Evolutionary conservation across 1,140 invertebrate genomes (phyloP).

Genomic region (Gryllus bimaculatus): DNA sequence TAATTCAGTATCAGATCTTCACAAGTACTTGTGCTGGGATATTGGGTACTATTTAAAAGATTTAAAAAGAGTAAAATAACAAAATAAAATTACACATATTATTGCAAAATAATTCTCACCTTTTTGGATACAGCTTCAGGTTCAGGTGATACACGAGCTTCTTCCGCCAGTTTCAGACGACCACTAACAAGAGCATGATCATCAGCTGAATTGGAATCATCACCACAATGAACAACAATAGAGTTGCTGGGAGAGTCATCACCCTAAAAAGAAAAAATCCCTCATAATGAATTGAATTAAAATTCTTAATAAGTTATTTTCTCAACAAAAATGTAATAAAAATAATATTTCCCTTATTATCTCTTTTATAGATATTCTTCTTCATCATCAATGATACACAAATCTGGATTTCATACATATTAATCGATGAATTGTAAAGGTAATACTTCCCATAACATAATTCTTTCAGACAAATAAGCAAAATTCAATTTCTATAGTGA

Average conservation of each 20-base stretch:
- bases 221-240: constrained; percentile 20
- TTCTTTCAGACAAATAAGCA: too few species aligned
- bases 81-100: neutral
- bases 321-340: neutral
- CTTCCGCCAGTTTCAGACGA: neutral
- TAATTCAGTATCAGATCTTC: too few species aligned
- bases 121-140: neutral
- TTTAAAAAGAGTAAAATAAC: neutral
- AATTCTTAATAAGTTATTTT: neutral
- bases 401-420: too few species aligned
- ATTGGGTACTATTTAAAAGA: neutral
- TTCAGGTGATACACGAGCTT: neutral
- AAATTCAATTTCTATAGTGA: too few species aligned
- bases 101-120: neutral
- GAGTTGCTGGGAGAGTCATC: constrained; percentile 18
- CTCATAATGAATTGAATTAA: neutral
- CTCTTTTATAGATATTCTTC: neutral
- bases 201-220: constrained; percentile 19
- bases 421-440: too few species aligned
- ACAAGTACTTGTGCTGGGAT: too few species aligned
- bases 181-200: neutral
- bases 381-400: neutral
- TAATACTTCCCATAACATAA: too few species aligned
- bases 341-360: neutral
- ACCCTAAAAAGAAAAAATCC: constrained; percentile 6